Evolutionary conservation across 2,113 vertebrate genomes (phyloP), one percentile per base, ranked within the genome.

Genomic region (Camelus bactrianus): DNA sequence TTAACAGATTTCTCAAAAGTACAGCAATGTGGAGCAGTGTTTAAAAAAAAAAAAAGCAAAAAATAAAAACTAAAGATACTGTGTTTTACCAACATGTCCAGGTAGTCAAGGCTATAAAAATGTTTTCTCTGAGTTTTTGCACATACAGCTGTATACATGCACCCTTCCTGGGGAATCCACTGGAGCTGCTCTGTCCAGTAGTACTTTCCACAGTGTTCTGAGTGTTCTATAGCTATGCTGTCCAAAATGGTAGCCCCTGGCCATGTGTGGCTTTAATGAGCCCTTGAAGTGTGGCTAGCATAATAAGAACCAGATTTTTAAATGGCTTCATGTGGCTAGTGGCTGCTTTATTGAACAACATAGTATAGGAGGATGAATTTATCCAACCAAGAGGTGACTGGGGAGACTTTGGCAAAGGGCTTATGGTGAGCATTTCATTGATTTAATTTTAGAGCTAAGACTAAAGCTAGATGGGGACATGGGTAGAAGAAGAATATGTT

Each of bases 21-120:
- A 89, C 65, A 26, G 62, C 38, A 91, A 12, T 16, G 2, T 80
- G n/a, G 80, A 28, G 6, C 8, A 77, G 54, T 52, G 58, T 84
- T 95, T 91, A 76, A 14, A 95, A 85, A n/a, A 95, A 77, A 62
- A 62, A 11, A 70, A 62, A 70, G 52, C 38, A 54, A 62, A 84
- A 83, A 62, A 9, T 69, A n/a, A 35, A 65, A 60, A 83, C 38
- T 46, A 65, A 91, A 77, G 30, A 65, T 58, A 50, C 38, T 81
- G 13, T 64, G 38, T 88, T n/a, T 12, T n/a, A 54, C 48, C 16
- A 72, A 72, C 20, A 56, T 92, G 22, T n/a, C 28, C 32, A 86
- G 46, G 38, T 92, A 91, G 65, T 81, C 5, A 80, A 82, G 62
- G 13, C 16, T 93, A 60, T 48, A 42, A 92, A 70, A 84, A 22